phyloP scores from a whole-genome alignment of 2,797 vertebrate species.

The Xyrichtys novacula region DNA sequence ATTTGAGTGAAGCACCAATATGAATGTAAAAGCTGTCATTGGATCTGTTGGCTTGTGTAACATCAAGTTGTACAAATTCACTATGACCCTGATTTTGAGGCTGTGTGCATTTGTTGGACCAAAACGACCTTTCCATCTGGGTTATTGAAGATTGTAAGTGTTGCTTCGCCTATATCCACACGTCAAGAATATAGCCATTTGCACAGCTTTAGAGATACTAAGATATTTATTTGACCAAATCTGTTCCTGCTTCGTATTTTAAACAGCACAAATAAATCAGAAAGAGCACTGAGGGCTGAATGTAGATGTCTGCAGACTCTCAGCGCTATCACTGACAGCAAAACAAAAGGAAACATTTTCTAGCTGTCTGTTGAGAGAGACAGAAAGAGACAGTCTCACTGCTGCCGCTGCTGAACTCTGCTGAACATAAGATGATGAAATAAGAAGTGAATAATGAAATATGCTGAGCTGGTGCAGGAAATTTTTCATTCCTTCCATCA shows the following conservation, averaged over 20 bases:
- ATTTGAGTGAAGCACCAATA: no score
- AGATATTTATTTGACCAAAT: conserved; percentile 7
- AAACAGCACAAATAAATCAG: background rate
- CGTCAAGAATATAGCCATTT: background rate
- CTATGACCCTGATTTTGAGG: background rate
- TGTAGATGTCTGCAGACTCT: background rate
- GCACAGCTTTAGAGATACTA: background rate
- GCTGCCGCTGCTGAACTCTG: conserved; percentile 36
- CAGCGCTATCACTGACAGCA: background rate
- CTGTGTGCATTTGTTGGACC: background rate
- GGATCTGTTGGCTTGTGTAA: no score
- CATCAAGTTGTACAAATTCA: background rate
- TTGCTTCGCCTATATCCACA: background rate
- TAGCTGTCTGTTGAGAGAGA: conserved; percentile 7
- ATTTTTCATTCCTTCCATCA: conserved; percentile 37
- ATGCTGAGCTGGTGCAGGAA: conserved; percentile 40
- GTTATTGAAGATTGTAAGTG: background rate
- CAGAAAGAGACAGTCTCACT: conserved; percentile 4
- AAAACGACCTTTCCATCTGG: background rate
- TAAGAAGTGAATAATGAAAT: conserved; percentile 59
- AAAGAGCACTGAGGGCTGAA: background rate
- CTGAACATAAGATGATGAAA: conserved; percentile 64
- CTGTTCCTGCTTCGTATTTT: background rate
- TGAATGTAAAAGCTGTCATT: no score
- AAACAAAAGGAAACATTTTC: conserved; percentile 24